phyloP scores from a whole-genome alignment of 1,140 invertebrate genomes.

The Neelides sp. region DNA sequence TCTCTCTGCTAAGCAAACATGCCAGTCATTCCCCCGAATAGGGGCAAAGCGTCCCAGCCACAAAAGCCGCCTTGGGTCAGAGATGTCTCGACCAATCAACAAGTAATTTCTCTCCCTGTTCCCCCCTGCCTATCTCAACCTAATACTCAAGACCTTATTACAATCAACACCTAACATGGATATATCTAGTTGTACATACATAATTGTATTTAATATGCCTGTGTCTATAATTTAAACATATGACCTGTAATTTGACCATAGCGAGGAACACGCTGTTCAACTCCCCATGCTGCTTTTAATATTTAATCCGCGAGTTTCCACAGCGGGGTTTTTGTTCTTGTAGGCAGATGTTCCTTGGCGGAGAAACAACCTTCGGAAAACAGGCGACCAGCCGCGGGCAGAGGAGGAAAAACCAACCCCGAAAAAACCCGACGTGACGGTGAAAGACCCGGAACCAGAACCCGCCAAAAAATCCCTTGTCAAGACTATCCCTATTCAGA shows the following conservation, averaged over 20 bases:
- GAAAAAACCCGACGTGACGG: neutral
- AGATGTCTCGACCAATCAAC: slow-evolving; percentile 7
- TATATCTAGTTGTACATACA: neutral
- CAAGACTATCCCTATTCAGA: slow-evolving; percentile 12
- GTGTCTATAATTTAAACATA: neutral
- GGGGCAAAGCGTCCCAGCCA: neutral
- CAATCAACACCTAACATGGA: neutral
- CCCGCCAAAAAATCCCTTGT: slow-evolving; percentile 4
- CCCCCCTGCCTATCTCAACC: neutral
- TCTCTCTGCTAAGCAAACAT: no score
- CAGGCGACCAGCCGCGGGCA: neutral
- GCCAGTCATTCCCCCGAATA: slow-evolving; percentile 13
- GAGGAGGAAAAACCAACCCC: slow-evolving; percentile 1
- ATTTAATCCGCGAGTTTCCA: neutral
- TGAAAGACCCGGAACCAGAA: neutral
- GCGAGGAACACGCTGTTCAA: neutral
- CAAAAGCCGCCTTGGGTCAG: slow-evolving; percentile 17
- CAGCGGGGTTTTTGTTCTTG: neutral
- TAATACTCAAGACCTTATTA: neutral
- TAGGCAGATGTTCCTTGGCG: slow-evolving; percentile 4
- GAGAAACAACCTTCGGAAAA: neutral
- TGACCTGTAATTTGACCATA: neutral
- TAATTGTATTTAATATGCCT: neutral
- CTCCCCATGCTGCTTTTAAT: no score
- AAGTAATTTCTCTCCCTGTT: slow-evolving; percentile 10